Evolutionary conservation across 2,797 vertebrate species (phyloP), one percentile per base, ranked within the genome.

Genomic region (Poliocrania exsul): DNA sequence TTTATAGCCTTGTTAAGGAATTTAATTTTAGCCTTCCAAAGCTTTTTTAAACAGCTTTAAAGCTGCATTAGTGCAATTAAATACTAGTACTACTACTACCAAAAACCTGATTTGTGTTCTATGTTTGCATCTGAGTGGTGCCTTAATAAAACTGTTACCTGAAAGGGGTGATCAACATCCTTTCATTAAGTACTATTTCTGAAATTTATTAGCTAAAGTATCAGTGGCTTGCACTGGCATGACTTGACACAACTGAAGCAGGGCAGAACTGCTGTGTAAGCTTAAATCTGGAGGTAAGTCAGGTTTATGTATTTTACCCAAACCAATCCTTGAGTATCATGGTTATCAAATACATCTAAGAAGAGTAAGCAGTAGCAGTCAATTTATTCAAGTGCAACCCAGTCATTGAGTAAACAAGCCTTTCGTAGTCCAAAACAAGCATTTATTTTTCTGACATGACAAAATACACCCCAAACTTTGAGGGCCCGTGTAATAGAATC

Each of bases 381-480:
- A 54, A 62, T 38, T 73, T 46, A 81, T 81, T 85, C n/a, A 83
- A 37, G 6, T 65, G 40, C 53, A 77, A n/a, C 42, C 56, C 38
- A 85, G n/a, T 85, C 70, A 51, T 29, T 47, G n/a, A 90, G 26
- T 56, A 77, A 44, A 38, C 26, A 13, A 86, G 21, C 53, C 9
- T 90, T 69, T 54, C 33, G 20, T 75, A 84, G 69, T 49, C 58
- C 6, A 4, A 91, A 88, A 16, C n/a, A 72, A 82, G 37, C n/a
- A 82, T 93, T 96, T 91, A 90, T 91, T 95, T 86, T 89, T 87
- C 64, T 71, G 44, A 46, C 29, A 70, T 46, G n/a, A 72, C 58
- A 94, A 85, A 92, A 62, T 46, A 77, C 2, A 61, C 31, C 33
- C 25, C 53, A 51, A 1, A 35, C 16, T 80, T 64, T 37, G 50